A percentile compares a stretch with the other conserved stretches of the same genome.
Conservation (phyloP, 2,797 vertebrate genomes). For the Spatula versicolor region DNA sequence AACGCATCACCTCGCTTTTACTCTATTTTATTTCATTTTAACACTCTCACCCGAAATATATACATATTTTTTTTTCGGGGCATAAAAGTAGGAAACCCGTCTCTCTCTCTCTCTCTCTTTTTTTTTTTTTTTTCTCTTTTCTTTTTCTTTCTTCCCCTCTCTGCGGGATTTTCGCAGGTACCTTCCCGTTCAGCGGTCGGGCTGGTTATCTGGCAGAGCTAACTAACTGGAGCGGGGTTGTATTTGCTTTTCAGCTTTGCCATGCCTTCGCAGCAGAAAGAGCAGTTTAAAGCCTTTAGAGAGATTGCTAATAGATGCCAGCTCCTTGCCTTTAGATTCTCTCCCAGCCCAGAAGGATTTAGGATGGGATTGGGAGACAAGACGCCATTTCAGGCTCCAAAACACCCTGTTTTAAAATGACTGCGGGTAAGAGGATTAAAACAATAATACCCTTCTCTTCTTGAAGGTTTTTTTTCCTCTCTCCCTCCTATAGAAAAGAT, state of each 20-base stretch:
- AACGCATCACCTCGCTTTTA: not conserved
- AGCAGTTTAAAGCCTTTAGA: conserved; percentile 81
- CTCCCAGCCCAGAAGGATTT: conserved; percentile 90
- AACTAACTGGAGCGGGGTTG: conserved; percentile 73
- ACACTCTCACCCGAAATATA: not conserved
- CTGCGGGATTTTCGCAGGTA: conserved; percentile 28
- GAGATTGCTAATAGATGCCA: conserved; percentile 85
- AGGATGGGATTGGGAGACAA: conserved; percentile 89
- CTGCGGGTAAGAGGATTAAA: conserved; percentile 99
- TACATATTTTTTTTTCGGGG: fast-evolving
- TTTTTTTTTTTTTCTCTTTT: not conserved
- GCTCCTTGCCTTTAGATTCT: conserved; percentile 85
- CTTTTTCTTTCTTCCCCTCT: not conserved
- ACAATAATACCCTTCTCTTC: conserved; percentile 98
- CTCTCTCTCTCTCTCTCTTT: not conserved
- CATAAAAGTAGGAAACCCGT: not conserved
- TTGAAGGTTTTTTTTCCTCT: conserved; percentile 84
- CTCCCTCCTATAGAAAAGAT: conserved; percentile 90
- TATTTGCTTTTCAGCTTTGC: conserved; percentile 85
- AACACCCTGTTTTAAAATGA: conserved; percentile 94
- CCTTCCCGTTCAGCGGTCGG: not conserved
- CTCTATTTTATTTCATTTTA: not conserved
- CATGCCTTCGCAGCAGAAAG: conserved; percentile 81
- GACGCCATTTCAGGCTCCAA: conserved; percentile 94
- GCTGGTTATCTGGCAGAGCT: conserved; percentile 57